Evolutionary conservation across 2,113 vertebrate species (phyloP).

Genomic region (Xyrauchen texanus): DNA sequence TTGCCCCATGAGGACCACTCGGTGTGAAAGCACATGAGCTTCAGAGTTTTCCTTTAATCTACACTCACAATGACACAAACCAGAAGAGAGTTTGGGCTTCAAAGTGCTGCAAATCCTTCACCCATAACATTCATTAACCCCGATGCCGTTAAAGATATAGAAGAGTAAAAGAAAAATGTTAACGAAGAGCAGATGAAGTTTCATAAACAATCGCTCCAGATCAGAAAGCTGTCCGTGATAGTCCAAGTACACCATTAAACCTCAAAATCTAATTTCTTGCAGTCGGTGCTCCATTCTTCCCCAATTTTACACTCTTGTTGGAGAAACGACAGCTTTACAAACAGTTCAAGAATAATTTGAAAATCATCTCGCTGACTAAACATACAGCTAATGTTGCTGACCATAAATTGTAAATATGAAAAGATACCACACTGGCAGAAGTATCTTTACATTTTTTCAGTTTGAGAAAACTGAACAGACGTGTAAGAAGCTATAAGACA

Average conservation of each 20-base stretch:
- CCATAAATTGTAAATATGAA: too few relatives aligned
- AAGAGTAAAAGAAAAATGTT: constrained; percentile 24
- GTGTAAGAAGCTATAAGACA: not conserved
- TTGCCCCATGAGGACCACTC: not conserved
- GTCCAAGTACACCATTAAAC: not conserved
- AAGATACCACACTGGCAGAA: too few relatives aligned
- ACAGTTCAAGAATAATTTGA: not conserved
- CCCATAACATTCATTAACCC: constrained; percentile 27
- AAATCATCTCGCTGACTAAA: not conserved
- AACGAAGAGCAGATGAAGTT: constrained; percentile 45
- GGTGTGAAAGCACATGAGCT: constrained; percentile 29
- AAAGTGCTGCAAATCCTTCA: constrained; percentile 34
- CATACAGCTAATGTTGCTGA: too few relatives aligned
- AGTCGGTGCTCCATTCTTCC: not conserved
- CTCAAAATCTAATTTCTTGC: constrained; percentile 23
- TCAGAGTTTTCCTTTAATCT: constrained; percentile 39
- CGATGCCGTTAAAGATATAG: constrained; percentile 6
- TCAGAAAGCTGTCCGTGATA: not conserved
- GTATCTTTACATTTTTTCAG: too few relatives aligned
- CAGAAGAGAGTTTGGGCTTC: constrained; percentile 36
- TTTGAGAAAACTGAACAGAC: not conserved
- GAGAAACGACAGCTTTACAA: not conserved
- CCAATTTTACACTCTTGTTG: not conserved
- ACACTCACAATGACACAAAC: constrained; percentile 22
- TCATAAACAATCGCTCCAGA: constrained; percentile 14